Conservation (phyloP, 1,140 invertebrate species). For the Drosophila asahinai region DNA sequence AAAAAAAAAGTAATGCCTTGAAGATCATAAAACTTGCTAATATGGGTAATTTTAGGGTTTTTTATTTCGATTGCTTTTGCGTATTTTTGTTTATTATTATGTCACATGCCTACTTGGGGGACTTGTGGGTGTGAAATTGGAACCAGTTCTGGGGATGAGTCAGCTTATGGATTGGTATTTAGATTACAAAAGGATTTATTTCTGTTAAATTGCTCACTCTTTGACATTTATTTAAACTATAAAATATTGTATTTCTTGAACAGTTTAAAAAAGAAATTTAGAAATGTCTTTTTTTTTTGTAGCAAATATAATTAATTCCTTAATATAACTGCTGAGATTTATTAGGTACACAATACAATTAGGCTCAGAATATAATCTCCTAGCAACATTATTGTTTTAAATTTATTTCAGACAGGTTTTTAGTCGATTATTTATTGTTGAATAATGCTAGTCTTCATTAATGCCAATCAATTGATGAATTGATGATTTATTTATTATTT, state of each 20-base stretch:
- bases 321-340: not conserved
- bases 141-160: constrained; percentile 27
- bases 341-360: not conserved
- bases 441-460: no score
- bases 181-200: not conserved
- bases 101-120: constrained; percentile 29
- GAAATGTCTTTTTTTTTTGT: no score
- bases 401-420: no score
- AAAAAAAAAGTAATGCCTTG: constrained; percentile 19
- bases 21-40: constrained; percentile 47
- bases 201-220: not conserved
- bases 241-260: not conserved
- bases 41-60: constrained; percentile 37
- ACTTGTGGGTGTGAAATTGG: constrained; percentile 10
- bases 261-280: no score
- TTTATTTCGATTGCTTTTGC: constrained; percentile 5
- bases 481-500: no score
- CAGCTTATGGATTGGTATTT: not conserved
- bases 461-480: no score
- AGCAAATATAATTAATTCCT: not conserved
- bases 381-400: no score
- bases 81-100: constrained; percentile 18
- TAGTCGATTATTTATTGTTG: no score
- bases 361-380: not conserved
- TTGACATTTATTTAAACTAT: not conserved